A percentile compares a stretch with the other conserved stretches of the same genome.
Conservation (phyloP, 1,140 invertebrate species). For the Euglossa dilemma region DNA sequence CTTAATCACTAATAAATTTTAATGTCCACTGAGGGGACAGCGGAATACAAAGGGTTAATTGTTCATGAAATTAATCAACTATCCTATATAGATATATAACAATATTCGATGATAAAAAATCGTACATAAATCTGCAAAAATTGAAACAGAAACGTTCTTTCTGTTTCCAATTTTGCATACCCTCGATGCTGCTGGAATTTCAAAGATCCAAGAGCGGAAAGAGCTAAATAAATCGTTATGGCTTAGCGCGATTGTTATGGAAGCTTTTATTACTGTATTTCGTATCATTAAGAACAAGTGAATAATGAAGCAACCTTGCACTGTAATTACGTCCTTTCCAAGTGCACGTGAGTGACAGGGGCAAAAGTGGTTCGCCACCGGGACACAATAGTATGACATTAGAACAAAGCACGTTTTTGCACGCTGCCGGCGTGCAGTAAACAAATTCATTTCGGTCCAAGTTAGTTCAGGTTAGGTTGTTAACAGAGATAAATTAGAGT, state of each 20-base stretch:
- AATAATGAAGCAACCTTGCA: background rate
- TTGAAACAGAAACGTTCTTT: no score
- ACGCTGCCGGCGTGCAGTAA: background rate
- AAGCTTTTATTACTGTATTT: background rate
- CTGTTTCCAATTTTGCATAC: no score
- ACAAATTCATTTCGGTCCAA: background rate
- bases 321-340: background rate
- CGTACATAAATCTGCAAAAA: no score
- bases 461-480: background rate
- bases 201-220: background rate
- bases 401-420: background rate
- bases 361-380: background rate
- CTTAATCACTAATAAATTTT: no score
- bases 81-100: no score
- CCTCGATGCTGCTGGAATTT: no score
- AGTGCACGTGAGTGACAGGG: background rate
- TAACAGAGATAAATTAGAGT: conserved; percentile 7
- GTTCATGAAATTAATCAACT: no score
- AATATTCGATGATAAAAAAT: no score
- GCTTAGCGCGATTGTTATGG: background rate
- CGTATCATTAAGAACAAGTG: background rate
- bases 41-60: no score
- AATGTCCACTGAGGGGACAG: no score
- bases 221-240: background rate
- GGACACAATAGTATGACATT: background rate